Conservation (phyloP, 1,140 invertebrate species). For the Pomacea maculata region DNA sequence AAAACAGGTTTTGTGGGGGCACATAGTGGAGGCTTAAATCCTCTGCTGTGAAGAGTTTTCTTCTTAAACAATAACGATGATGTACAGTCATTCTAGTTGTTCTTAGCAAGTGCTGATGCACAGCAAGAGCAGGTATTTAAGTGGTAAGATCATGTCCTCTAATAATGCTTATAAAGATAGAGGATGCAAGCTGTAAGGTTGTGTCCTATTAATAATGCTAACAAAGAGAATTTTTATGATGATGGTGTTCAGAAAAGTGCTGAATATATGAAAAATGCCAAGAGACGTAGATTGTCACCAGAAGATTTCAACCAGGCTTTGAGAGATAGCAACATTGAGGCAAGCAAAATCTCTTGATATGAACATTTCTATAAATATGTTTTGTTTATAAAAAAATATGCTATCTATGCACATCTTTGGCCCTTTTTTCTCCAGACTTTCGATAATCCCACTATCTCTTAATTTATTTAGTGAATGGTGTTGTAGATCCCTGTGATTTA, state of each 20-base stretch:
- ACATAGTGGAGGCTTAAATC: too few relatives aligned
- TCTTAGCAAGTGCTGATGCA: neutral
- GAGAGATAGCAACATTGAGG: constrained; percentile 59
- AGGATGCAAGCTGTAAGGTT: neutral
- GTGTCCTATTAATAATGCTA: neutral
- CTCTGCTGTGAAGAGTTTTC: neutral
- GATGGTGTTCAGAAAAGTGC: constrained; percentile 50
- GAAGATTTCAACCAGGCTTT: constrained; percentile 64
- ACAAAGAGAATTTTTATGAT: constrained; percentile 8
- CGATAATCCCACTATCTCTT: too few relatives aligned
- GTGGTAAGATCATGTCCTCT: neutral
- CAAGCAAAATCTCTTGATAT: constrained; percentile 28
- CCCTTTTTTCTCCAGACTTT: too few relatives aligned
- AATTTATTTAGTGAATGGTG: too few relatives aligned
- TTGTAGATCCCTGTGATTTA: too few relatives aligned
- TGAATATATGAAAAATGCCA: constrained; percentile 64
- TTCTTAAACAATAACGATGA: neutral
- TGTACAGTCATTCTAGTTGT: neutral
- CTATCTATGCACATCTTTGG: neutral
- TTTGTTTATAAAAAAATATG: neutral
- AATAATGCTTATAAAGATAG: neutral
- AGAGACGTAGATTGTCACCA: constrained; percentile 55
- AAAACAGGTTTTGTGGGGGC: too few relatives aligned
- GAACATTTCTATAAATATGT: neutral
- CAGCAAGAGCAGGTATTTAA: neutral